Conservation (phyloP, 1,140 invertebrate species). For the Ericerus pela region DNA sequence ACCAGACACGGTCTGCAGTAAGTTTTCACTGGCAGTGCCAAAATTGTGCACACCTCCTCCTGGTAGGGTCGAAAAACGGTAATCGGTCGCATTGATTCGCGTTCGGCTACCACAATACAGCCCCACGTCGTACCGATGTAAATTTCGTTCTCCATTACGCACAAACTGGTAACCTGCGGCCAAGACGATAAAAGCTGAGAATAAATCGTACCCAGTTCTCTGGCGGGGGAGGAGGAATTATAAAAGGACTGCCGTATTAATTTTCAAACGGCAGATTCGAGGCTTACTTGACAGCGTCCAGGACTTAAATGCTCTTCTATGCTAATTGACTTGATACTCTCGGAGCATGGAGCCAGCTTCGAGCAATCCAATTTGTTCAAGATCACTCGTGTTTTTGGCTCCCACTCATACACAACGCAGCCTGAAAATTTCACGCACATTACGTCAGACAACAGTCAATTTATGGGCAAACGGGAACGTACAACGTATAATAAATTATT, state of each 20-base stretch:
- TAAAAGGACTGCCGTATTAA: too few relatives aligned
- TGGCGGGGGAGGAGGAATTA: too few relatives aligned
- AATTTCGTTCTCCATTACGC: slow-evolving; percentile 48
- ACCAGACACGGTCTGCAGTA: slow-evolving; percentile 34
- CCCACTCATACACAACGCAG: slow-evolving; percentile 75
- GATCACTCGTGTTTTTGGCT: slow-evolving; percentile 43
- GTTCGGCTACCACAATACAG: slow-evolving; percentile 73
- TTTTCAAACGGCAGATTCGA: too few relatives aligned
- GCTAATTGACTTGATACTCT: slow-evolving; percentile 77
- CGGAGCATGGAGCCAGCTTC: slow-evolving; percentile 78
- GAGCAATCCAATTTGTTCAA: slow-evolving; percentile 76
- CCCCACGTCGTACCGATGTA: slow-evolving; percentile 87
- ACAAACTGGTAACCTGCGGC: slow-evolving; percentile 57
- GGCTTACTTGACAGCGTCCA: slow-evolving; percentile 54
- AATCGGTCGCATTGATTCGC: slow-evolving; percentile 59
- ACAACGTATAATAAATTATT: too few relatives aligned
- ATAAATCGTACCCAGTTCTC: too few relatives aligned
- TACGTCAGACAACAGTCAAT: too few relatives aligned
- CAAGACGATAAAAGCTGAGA: background rate
- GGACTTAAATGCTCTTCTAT: slow-evolving; percentile 74
- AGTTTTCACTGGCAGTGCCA: slow-evolving; percentile 17
- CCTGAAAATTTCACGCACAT: too few relatives aligned
- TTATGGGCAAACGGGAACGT: too few relatives aligned
- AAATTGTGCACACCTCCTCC: slow-evolving; percentile 46
- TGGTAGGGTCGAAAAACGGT: slow-evolving; percentile 82